phyloP scores from a whole-genome alignment of 2,113 vertebrate genomes.

The Trematomus loennbergii region DNA sequence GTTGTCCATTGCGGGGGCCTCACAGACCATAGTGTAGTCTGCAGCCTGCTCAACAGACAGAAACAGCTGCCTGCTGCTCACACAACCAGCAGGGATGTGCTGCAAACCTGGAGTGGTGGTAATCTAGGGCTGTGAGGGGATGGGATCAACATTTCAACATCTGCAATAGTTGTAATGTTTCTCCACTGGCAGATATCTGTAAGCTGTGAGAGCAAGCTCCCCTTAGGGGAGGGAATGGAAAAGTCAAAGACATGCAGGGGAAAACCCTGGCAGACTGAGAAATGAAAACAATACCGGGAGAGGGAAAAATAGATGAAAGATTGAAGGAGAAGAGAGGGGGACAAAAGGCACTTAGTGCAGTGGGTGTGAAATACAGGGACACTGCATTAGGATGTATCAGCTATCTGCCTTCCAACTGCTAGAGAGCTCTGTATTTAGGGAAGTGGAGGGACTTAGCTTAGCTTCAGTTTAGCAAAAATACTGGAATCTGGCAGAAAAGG shows the following conservation, averaged over 20 bases:
- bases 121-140: slow-evolving; percentile 80
- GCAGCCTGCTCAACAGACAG: slow-evolving; percentile 69
- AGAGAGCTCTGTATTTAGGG: neutral
- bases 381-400: slow-evolving; percentile 13
- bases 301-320: slow-evolving; percentile 78
- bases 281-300: slow-evolving; percentile 82
- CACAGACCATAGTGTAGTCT: slow-evolving; percentile 23
- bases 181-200: slow-evolving; percentile 80
- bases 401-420: neutral
- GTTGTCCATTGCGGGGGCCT: slow-evolving; percentile 62
- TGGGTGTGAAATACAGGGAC: slow-evolving; percentile 64
- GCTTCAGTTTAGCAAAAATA: slow-evolving; percentile 25
- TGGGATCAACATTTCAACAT: slow-evolving; percentile 88
- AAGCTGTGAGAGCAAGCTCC: slow-evolving; percentile 78
- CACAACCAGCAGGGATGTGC: slow-evolving; percentile 66
- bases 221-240: slow-evolving; percentile 76
- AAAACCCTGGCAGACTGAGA: slow-evolving; percentile 82
- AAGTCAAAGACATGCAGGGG: slow-evolving; percentile 80
- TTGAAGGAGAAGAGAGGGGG: slow-evolving; percentile 58
- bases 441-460: slow-evolving; percentile 9
- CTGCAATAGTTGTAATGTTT: slow-evolving; percentile 87
- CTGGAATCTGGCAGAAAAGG: neutral
- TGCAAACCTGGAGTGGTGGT: slow-evolving; percentile 71
- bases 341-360: slow-evolving; percentile 57
- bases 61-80: slow-evolving; percentile 79